Percentiles rank a stretch among this genome's conserved stretches.
These are phyloP conservation scores for Struthio camelus DNA, from an alignment of 2,113 vertebrate species.

Conservation along the genomic window DNA sequence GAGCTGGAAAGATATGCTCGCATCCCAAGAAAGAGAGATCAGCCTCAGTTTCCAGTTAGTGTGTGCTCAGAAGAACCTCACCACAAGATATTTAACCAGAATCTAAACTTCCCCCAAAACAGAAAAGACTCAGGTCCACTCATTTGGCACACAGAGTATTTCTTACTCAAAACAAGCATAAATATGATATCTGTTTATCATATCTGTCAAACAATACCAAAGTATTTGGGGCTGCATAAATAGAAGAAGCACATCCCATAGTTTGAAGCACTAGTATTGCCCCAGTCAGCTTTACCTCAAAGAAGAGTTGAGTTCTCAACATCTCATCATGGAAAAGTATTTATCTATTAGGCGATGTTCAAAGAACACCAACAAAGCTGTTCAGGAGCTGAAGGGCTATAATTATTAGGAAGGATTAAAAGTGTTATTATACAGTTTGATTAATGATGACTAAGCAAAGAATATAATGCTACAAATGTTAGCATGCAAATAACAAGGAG, in stretches of 20 bases:
- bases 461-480: conserved; percentile 6
- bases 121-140: neutral
- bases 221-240: neutral
- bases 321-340: conserved; percentile 2
- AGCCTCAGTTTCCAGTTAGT: neutral
- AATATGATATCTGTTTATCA: neutral
- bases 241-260: neutral
- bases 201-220: neutral
- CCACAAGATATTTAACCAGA: neutral
- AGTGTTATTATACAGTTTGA: conserved; percentile 14
- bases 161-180: neutral
- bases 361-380: conserved; percentile 3
- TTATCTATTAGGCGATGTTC: conserved; percentile 13
- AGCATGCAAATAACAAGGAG: conserved; percentile 3
- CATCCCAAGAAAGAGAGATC: neutral
- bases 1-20: neutral
- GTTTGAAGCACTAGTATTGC: neutral
- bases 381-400: neutral
- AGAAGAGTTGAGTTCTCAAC: neutral
- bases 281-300: neutral
- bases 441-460: neutral
- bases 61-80: neutral
- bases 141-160: neutral
- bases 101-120: neutral
- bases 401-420: conserved; percentile 34